Evolutionary conservation across 2,113 vertebrate genomes (phyloP).

Genomic region (Nansenia antarctica): DNA sequence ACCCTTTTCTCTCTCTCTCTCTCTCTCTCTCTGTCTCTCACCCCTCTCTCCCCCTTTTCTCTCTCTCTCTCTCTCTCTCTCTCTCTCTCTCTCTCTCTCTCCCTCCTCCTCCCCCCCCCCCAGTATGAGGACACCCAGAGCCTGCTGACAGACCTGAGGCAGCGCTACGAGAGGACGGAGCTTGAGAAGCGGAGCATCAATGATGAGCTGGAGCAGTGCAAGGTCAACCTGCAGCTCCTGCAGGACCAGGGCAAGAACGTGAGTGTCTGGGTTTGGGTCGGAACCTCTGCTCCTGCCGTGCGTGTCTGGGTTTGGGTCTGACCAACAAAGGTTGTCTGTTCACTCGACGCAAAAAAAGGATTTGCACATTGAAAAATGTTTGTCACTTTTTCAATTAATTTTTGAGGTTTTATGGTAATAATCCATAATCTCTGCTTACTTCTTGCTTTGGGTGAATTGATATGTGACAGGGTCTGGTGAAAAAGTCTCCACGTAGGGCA

Average conservation of each 20-base stretch:
- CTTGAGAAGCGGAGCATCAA: conserved; percentile 90
- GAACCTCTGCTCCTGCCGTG: background rate
- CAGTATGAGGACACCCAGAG: conserved; percentile 93
- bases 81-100: background rate
- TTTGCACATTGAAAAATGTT: no score
- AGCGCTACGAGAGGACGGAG: conserved; percentile 87
- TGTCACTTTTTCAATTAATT: no score
- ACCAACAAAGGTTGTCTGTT: no score
- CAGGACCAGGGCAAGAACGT: conserved; percentile 94
- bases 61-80: background rate
- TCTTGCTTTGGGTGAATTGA: no score
- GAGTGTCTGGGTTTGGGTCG: conserved; percentile 62
- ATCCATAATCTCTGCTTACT: no score
- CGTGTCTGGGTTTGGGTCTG: no score
- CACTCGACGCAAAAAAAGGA: no score
- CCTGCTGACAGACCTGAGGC: conserved; percentile 87
- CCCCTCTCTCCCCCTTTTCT: background rate
- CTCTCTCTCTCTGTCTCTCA: background rate
- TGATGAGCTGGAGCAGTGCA: conserved; percentile 93
- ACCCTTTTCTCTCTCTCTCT: background rate
- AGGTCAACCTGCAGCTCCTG: conserved; percentile 91
- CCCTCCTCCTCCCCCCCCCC: conserved; percentile 26
- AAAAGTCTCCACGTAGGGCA: no score
- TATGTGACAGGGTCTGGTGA: no score
- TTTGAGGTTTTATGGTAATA: no score